Evolutionary conservation across 2,113 vertebrate species (phyloP), one percentile per base, ranked within the genome.

Genomic region (Paramisgurnus dabryanus): DNA sequence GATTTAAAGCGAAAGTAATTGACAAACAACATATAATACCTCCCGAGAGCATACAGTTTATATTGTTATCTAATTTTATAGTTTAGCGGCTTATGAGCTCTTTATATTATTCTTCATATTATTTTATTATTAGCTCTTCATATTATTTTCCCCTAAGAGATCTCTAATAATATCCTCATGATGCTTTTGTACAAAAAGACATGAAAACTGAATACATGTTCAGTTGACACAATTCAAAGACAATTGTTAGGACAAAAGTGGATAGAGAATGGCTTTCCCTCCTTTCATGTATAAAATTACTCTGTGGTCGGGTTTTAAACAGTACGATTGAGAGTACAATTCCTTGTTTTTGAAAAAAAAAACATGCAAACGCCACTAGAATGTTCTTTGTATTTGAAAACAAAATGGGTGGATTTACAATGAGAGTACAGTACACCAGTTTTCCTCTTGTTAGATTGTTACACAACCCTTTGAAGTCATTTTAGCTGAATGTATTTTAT

Each of bases 281-380:
- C 4, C 71, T 74, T 74, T 74, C 70, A 72, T 72, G 15, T 72
- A 41, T 72, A 3, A 39, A 5, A 41, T 57, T 72, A 5, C 34
- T 57, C 1, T 58, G 69, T 4, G 17, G 50, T 41, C 9, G 1
- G 22, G 22, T 39, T 55, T 70, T 10, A 40, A 18, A 72, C 7
- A 55, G 27, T 34, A 34, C 27, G 3, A 34, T 55, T 55, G 27
- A 60, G 2, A 58, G 55, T 58, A 18, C 5, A 58, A 5, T 41
- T 6, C 71, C 11, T 27, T 5, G 57, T 61, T 61, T 17, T 58
- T 72, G 53, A 45, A 74, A 61, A 15, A 15, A n/a, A n/a, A 43
- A 18, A 7, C 17, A 58, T 7, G 15, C 7, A 58, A 58, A 58
- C 4, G 5, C 11, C 18, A 10, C 41, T 47, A 27, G 40, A 61